Evolutionary conservation across 2,113 vertebrate genomes (phyloP).

Genomic region (Carollia perspicillata): DNA sequence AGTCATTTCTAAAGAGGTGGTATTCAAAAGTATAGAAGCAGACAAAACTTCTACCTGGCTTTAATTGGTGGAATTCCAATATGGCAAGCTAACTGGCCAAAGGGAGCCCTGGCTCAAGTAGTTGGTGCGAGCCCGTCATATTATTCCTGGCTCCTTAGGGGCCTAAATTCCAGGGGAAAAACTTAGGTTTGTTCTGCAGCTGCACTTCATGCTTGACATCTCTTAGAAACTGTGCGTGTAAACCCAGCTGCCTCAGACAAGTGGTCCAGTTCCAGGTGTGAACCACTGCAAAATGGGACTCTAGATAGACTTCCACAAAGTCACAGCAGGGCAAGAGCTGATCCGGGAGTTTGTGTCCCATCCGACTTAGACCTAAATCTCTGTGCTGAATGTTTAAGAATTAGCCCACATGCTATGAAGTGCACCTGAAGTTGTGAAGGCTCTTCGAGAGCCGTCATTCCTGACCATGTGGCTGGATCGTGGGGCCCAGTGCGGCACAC

Average conservation of each 20-base stretch:
- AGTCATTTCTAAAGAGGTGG: neutral
- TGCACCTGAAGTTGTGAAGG: neutral
- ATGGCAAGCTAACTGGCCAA: neutral
- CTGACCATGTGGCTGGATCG: neutral
- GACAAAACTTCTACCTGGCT: neutral
- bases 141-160: neutral
- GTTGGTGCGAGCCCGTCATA: neutral
- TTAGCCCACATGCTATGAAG: neutral
- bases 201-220: neutral
- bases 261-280: neutral
- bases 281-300: neutral
- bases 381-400: neutral
- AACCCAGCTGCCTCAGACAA: neutral
- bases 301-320: neutral
- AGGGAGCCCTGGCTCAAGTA: neutral
- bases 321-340: neutral
- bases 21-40: neutral
- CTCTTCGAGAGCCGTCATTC: neutral
- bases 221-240: neutral
- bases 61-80: neutral
- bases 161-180: neutral
- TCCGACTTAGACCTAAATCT: neutral
- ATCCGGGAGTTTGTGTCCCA: neutral
- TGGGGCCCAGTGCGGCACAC: neutral
- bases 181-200: neutral